Percentiles rank a stretch among this genome's conserved stretches.
phyloP scores from a whole-genome alignment of 2,888 invertebrate genomes.

The Drosophila macrospina region DNA sequence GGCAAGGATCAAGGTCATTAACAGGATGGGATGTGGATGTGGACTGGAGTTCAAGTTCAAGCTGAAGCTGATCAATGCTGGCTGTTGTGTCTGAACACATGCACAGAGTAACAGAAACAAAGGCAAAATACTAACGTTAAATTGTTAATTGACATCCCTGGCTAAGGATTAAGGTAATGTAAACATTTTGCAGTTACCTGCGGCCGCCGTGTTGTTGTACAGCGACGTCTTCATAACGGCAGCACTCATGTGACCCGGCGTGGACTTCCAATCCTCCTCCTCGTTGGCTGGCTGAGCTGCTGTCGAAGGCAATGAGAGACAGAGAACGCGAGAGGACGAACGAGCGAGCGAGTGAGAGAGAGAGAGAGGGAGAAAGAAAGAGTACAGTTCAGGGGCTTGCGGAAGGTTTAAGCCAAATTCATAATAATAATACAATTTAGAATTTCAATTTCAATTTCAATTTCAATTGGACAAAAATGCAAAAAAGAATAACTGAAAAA shows the following conservation, averaged over 20 bases:
- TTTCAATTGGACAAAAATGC: slow-evolving; percentile 1
- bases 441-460: slow-evolving; percentile 18
- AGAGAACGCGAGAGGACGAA: background rate
- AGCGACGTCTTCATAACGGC: slow-evolving; percentile 52
- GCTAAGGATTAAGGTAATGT: background rate
- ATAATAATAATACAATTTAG: slow-evolving; percentile 40
- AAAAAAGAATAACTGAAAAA: slow-evolving; percentile 24
- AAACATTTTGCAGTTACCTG: slow-evolving; percentile 63
- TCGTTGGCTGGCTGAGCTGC: slow-evolving; percentile 9
- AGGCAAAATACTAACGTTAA: slow-evolving; percentile 80
- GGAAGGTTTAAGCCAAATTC: slow-evolving; percentile 50
- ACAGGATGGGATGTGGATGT: slow-evolving; percentile 23
- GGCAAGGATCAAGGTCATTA: slow-evolving; percentile 19
- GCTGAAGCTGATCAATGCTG: slow-evolving; percentile 43
- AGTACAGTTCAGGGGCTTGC: slow-evolving; percentile 54
- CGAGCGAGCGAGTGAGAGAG: slow-evolving; percentile 33
- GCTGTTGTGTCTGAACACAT: slow-evolving; percentile 75
- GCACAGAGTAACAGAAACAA: slow-evolving; percentile 81
- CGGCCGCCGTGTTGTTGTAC: slow-evolving; percentile 60
- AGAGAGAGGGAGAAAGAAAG: slow-evolving; percentile 45
- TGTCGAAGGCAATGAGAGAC: too few relatives aligned
- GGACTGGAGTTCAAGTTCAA: slow-evolving; percentile 3
- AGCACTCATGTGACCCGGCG: slow-evolving; percentile 62
- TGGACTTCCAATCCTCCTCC: slow-evolving; percentile 53
- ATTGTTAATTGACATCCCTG: slow-evolving; percentile 54